Percentiles rank a stretch among this genome's conserved stretches.
Evolutionary conservation across 2,113 vertebrate species (phyloP).

Genomic region (Stigmatopora argus): DNA sequence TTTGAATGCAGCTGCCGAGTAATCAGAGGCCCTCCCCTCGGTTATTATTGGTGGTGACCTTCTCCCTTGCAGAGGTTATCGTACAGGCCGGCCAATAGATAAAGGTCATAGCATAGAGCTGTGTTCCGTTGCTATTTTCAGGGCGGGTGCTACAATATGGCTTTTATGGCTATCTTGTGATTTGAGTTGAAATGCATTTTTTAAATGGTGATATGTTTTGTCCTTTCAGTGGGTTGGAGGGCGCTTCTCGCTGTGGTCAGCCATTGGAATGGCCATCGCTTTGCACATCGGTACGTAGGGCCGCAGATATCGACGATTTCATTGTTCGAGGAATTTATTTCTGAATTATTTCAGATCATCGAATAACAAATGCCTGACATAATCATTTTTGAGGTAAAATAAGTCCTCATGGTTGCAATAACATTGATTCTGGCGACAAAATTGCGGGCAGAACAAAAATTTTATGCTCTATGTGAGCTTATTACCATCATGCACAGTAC

Average conservation of each 20-base stretch:
- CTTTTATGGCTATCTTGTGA: slow-evolving; percentile 14
- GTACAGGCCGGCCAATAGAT: slow-evolving; percentile 42
- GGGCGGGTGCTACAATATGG: slow-evolving; percentile 13
- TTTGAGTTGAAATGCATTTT: background rate
- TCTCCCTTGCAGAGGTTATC: slow-evolving; percentile 63
- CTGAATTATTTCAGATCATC: too few species aligned
- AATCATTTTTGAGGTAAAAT: too few species aligned
- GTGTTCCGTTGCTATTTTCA: slow-evolving; percentile 60
- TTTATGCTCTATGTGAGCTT: too few species aligned
- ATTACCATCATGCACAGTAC: too few species aligned
- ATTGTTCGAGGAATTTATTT: too few species aligned
- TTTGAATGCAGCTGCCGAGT: slow-evolving; percentile 69
- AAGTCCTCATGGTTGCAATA: too few species aligned
- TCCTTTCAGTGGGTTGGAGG: slow-evolving; percentile 94
- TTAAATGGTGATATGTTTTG: slow-evolving; percentile 1
- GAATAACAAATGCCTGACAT: too few species aligned
- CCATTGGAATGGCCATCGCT: slow-evolving; percentile 94
- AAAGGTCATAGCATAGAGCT: slow-evolving; percentile 62
- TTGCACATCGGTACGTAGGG: slow-evolving; percentile 84
- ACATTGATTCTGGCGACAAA: too few species aligned
- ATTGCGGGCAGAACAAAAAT: too few species aligned
- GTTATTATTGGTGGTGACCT: slow-evolving; percentile 73
- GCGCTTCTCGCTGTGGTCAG: slow-evolving; percentile 95
- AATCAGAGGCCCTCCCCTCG: slow-evolving; percentile 62
- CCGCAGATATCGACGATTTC: too few species aligned